phyloP scores from a whole-genome alignment of 2,888 invertebrate species.

The Ectemnius cavifrons region DNA sequence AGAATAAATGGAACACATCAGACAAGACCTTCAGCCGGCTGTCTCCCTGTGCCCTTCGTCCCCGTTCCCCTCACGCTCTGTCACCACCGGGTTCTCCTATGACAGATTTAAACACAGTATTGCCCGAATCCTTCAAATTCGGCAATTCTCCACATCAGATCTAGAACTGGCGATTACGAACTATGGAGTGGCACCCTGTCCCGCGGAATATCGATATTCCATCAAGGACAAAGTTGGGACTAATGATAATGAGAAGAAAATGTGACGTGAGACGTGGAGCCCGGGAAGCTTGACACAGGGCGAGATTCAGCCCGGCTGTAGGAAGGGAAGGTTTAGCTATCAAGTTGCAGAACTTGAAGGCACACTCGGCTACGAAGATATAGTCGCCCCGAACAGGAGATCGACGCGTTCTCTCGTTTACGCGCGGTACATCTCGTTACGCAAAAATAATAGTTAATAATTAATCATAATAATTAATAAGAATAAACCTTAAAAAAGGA shows the following conservation, averaged over 20 bases:
- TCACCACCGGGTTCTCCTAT: no score
- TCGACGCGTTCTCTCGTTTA: constrained; percentile 71
- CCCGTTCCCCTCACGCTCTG: neutral
- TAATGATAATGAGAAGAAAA: constrained; percentile 10
- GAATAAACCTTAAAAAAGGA: constrained; percentile 64
- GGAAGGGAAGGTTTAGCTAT: constrained; percentile 7
- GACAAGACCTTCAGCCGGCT: neutral
- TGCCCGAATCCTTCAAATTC: no score
- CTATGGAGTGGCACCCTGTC: no score
- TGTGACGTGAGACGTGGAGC: neutral
- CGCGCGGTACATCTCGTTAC: constrained; percentile 69
- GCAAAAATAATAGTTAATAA: constrained; percentile 58
- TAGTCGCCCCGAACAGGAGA: constrained; percentile 67
- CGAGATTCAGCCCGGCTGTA: constrained; percentile 2
- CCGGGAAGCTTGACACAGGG: constrained; percentile 1
- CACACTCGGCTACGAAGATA: constrained; percentile 14
- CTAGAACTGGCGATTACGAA: no score
- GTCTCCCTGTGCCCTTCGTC: neutral
- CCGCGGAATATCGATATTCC: no score
- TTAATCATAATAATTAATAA: constrained; percentile 58
- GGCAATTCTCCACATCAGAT: no score
- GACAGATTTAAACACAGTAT: no score
- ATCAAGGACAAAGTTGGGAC: no score
- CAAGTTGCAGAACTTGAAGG: constrained; percentile 10
- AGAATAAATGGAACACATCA: constrained; percentile 24